Conservation (phyloP, 1,140 invertebrate genomes). For the Cydia strobilella region DNA sequence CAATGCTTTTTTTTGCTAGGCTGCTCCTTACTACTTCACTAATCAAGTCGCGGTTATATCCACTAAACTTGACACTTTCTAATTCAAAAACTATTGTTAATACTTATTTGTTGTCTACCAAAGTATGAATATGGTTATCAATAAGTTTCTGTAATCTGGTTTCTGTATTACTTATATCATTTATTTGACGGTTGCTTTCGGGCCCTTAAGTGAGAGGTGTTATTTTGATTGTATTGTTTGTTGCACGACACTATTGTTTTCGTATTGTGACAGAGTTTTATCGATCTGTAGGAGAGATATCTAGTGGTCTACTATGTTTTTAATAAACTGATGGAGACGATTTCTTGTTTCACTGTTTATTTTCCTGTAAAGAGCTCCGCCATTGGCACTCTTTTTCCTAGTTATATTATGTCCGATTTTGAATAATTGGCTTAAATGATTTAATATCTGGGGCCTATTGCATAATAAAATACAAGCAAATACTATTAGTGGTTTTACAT, state of each 20-base stretch:
- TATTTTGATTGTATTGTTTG: conserved; percentile 77
- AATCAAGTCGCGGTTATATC: conserved; percentile 21
- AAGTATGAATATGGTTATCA: conserved; percentile 38
- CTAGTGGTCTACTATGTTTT: conserved; percentile 73
- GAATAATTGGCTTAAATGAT: no score
- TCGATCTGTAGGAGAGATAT: conserved; percentile 63
- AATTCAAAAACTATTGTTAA: conserved; percentile 32
- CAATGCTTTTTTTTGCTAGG: conserved; percentile 5
- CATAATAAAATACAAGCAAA: no score
- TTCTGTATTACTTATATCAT: conserved; percentile 10
- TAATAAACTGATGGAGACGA: conserved; percentile 70
- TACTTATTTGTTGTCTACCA: conserved; percentile 42
- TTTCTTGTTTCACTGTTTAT: conserved; percentile 13
- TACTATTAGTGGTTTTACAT: no score
- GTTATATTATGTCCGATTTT: no score
- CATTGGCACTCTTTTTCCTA: not conserved
- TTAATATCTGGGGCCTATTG: no score
- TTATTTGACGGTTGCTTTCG: not conserved
- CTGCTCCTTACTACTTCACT: conserved; percentile 43
- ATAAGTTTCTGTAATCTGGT: conserved; percentile 25
- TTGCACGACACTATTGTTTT: conserved; percentile 73
- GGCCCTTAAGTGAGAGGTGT: conserved; percentile 49
- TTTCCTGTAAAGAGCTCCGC: not conserved
- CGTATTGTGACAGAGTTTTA: conserved; percentile 75
- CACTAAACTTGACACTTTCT: conserved; percentile 2